phyloP scores from a whole-genome alignment of 2,113 vertebrate genomes.

The Leiothrix lutea region DNA sequence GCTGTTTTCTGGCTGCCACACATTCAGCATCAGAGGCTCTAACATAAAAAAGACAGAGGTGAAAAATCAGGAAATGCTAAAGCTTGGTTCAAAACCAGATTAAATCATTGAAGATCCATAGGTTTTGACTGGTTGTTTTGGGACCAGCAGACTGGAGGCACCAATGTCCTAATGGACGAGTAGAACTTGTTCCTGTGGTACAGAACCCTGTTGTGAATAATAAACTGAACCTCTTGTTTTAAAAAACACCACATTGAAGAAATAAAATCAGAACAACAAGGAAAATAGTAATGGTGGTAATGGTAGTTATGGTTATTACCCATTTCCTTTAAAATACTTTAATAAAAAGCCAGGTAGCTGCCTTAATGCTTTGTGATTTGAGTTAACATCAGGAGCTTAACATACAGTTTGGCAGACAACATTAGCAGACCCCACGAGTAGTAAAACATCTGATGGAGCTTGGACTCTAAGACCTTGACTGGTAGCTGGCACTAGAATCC shows the following conservation, averaged over 20 bases:
- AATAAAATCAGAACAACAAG: background rate
- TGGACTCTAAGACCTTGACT: background rate
- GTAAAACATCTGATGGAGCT: background rate
- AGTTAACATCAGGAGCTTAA: background rate
- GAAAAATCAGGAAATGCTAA: background rate
- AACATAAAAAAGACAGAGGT: background rate
- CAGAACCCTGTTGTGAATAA: background rate
- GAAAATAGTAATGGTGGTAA: too few relatives aligned
- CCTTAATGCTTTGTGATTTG: background rate
- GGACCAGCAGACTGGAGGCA: background rate
- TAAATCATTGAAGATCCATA: background rate
- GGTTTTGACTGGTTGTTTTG: background rate
- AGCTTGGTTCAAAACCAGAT: background rate
- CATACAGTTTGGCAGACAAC: background rate
- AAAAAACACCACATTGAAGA: background rate
- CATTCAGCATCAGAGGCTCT: rapidly evolving
- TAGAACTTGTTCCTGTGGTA: background rate
- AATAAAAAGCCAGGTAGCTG: background rate
- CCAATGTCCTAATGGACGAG: background rate
- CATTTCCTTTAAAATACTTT: background rate
- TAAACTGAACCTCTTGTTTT: background rate
- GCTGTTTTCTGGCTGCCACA: background rate
- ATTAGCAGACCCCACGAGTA: background rate
- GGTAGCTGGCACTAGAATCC: conserved; percentile 3
- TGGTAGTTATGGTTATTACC: background rate